Base-by-base conservation (phyloP, 1,140 invertebrate genomes). In the Kradibia gibbosae region DNA sequence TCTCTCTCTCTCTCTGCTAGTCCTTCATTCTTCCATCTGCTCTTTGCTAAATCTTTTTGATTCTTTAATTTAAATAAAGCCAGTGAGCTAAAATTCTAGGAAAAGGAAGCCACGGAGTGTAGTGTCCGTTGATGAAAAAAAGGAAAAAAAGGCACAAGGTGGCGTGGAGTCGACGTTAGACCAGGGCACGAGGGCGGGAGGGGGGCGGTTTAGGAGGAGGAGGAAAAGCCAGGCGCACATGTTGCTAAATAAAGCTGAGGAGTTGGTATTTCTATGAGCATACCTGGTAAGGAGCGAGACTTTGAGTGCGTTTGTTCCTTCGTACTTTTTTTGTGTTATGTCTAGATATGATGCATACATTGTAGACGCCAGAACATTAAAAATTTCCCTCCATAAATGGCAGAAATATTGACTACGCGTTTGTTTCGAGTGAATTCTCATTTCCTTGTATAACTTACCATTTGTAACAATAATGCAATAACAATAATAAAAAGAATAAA, bases 51-150 rank as follows among this genome's bases (percentile, higher is more conserved):
- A n/a, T 31, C 55, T 67, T 36, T 62, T 22, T 13, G 67, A 62
- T 50, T 73, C 65, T 75, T 82, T 75, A 82, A 82, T 82, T 82
- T 82, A 82, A 79, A 82, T 82, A 74, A 82, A 82, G 81, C 79
- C 76, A 79, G 76, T 62, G 45, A 34, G 74, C 73, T 78, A 39
- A 45, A 82, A 74, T 82, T 73, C 39, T 53, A 42, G 57, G 28
- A 80, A 74, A 74, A 81, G 39, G 72, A 39, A 70, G 55, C 48
- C 39, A 50, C 25, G 71, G 57, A 70, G 48, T 31, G 67, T 42
- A 71, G 70, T 48, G 42, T 8, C 42, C 15, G 57, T 60, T 50
- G 42, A 67, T 11, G 50, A 13, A 45, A 45, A 48, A 60, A 78
- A 53, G 25, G 22, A 13, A 15, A 55, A 20, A 60, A 22, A 36